These are phyloP conservation scores for Cenopis cana DNA, from an alignment of 2,888 invertebrate species.

Conservation along the genomic window DNA sequence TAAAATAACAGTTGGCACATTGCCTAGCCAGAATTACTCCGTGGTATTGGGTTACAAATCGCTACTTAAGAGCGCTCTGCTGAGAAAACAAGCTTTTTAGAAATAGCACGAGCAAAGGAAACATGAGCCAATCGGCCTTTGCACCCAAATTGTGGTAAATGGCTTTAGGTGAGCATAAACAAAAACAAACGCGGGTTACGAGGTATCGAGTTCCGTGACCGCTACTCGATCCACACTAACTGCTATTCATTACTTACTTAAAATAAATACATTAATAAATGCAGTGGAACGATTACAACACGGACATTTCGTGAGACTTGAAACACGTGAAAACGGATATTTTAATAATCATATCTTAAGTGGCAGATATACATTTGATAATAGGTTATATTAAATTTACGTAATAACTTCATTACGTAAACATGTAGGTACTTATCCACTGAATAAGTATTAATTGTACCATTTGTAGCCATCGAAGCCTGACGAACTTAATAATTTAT, in stretches of 20 bases:
- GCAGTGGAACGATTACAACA: not conserved
- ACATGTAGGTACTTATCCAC: not conserved
- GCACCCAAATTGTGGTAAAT: conserved; percentile 78
- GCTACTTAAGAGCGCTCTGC: conserved; percentile 78
- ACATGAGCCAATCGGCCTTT: conserved; percentile 73
- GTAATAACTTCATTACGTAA: not conserved
- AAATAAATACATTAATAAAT: conserved; percentile 52
- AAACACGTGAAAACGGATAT: not conserved
- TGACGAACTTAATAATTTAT: conserved; percentile 43
- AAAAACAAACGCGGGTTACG: conserved; percentile 68
- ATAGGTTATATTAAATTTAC: not conserved
- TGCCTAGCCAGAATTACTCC: conserved; percentile 71
- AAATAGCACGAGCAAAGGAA: conserved; percentile 76
- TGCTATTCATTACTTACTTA: conserved; percentile 55
- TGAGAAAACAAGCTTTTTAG: conserved; percentile 83
- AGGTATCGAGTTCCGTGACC: conserved; percentile 59
- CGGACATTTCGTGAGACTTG: not conserved
- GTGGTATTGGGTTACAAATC: conserved; percentile 72
- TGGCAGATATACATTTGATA: not conserved
- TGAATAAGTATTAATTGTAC: not conserved
- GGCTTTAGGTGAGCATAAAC: conserved; percentile 77
- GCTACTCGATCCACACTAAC: conserved; percentile 51
- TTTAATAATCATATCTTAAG: not conserved
- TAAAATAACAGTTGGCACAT: conserved; percentile 68
- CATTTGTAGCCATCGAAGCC: conserved; percentile 1